Conservation (phyloP, 2,113 vertebrate genomes). For the Nannospalax galili region DNA sequence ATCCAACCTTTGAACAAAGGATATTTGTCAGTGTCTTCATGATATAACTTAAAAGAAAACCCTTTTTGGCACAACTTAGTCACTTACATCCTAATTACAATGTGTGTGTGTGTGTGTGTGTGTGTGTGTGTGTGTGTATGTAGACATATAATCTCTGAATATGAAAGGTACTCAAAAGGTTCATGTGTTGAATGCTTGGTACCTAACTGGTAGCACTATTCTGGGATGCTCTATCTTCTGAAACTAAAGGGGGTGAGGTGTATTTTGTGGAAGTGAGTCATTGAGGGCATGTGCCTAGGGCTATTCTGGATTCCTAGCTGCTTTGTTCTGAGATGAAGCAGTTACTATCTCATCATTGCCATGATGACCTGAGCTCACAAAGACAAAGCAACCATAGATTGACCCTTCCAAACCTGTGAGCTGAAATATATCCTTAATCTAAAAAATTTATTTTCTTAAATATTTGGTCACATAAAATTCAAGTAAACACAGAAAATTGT, state of each 20-base stretch:
- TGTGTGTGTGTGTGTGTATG: background rate
- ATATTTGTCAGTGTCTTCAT: background rate
- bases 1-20: background rate
- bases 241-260: no score
- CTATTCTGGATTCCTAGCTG: background rate
- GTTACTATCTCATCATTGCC: background rate
- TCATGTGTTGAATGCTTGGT: background rate
- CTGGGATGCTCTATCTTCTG: background rate
- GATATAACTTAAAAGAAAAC: background rate
- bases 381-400: background rate
- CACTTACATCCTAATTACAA: background rate
- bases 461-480: background rate
- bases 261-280: background rate
- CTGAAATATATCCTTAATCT: background rate
- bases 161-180: background rate
- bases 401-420: background rate
- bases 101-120: background rate
- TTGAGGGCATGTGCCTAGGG: background rate
- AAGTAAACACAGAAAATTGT: background rate
- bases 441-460: background rate
- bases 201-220: background rate
- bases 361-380: background rate
- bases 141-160: background rate
- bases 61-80: background rate
- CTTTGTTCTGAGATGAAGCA: background rate